phyloP scores from a whole-genome alignment of 2,113 vertebrate genomes.

The Lasiurus borealis region DNA sequence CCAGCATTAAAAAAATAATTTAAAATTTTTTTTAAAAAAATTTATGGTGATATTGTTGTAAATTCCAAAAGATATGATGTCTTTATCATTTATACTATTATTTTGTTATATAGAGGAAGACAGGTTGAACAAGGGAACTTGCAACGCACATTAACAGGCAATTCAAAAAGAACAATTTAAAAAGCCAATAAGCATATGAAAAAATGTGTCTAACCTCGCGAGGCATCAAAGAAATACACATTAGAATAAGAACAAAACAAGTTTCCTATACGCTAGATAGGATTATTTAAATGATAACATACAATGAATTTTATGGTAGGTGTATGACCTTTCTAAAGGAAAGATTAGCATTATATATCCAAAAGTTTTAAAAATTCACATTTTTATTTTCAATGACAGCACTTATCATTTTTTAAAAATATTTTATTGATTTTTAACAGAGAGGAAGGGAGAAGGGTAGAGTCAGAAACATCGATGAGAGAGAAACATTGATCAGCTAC shows the following conservation, averaged over 20 bases:
- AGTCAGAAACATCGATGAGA: no score
- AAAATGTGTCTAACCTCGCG: slow-evolving; percentile 15
- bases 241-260: slow-evolving; percentile 40
- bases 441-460: no score
- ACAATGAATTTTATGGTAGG: background rate
- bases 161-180: background rate
- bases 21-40: no score
- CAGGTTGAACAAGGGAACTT: background rate
- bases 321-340: background rate
- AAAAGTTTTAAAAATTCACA: background rate
- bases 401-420: no score
- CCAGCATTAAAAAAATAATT: no score
- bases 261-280: background rate
- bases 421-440: no score
- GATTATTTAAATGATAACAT: slow-evolving; percentile 38
- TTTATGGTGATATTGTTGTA: background rate
- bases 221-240: slow-evolving; percentile 39
- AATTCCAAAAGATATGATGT: background rate
- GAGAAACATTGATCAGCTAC: no score
- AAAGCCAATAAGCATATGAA: background rate
- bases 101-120: background rate
- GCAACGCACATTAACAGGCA: background rate
- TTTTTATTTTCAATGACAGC: background rate
- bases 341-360: background rate
- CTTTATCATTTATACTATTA: background rate